phyloP scores from a whole-genome alignment of 2,888 invertebrate genomes.

The Halictus ligatus region DNA sequence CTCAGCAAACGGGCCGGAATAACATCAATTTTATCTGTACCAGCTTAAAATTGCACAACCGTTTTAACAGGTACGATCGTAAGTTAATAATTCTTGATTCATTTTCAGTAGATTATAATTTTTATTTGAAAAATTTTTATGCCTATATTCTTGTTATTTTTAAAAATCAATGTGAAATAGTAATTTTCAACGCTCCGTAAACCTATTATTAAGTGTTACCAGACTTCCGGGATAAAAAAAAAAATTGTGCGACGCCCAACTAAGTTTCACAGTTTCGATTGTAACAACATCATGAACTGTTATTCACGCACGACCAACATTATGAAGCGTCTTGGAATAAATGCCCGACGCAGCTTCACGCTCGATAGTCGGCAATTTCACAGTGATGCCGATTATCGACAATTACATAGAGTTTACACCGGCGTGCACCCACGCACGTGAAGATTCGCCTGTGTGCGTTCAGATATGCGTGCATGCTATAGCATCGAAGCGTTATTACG shows the following conservation, averaged over 20 bases:
- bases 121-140: background rate
- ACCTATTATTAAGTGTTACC: background rate
- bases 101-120: background rate
- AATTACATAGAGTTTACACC: slow-evolving; percentile 19
- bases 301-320: background rate
- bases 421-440: background rate
- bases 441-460: slow-evolving; percentile 9
- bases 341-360: background rate
- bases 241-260: background rate
- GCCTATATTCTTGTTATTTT: too few relatives aligned
- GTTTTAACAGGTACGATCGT: background rate
- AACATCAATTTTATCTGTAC: background rate
- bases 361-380: slow-evolving; percentile 17
- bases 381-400: slow-evolving; percentile 9
- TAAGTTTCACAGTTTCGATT: background rate
- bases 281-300: background rate
- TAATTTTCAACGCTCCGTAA: too few relatives aligned
- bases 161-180: too few relatives aligned
- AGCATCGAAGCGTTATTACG: slow-evolving; percentile 46
- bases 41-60: background rate
- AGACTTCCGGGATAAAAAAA: background rate
- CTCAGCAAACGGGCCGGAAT: background rate
- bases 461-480: slow-evolving; percentile 28
- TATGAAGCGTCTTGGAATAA: slow-evolving; percentile 1
- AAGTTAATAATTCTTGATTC: background rate